Base-by-base conservation (phyloP, 2,797 vertebrate species). In the Rhinatrema bivittatum region DNA sequence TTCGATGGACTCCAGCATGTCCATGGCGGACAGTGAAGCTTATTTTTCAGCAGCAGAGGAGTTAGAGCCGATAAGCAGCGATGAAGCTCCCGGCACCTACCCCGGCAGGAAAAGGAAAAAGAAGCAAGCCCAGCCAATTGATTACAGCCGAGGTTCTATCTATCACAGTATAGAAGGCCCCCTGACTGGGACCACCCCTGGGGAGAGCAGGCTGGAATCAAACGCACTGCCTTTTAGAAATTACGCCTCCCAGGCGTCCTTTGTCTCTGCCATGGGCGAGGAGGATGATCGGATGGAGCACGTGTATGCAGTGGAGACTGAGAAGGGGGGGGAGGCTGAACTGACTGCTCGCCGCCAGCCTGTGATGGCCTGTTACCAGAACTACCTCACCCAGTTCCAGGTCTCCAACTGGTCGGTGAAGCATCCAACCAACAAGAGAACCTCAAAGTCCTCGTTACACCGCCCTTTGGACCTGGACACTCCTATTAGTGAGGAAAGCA, bases 161-260 rank as follows among this genome's bases (percentile, higher is more conserved):
- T 99, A 98, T 71, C 94, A 97, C 74, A 99, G 94, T 4, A 87
- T 96, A 3, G 94, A 99, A 60, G 96, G 96, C 3, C 94, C 94
- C 4, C 79, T 99, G 26, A 88, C 80, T 31, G 86, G 79, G 11
- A 75, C 86, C 23, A 62, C 84, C 16, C 92, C 88, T 1, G 83
- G 86, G 31, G 91, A 97, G 46, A 63, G 76, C 10, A 76, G 81
- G 48, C 77, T 85, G 1, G 96, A 93, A 66, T 71, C 85, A 2
- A 88, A 90, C 17, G 81, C 65, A 0, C 63, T 87, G 46, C 88
- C 82, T 3, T 80, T 97, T 41, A 90, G 87, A 55, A 84, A 86
- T 55, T 93, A 97, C 67, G 88, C 87, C 11, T 99, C 94, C 2
- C 93, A 96, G 72, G 92, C 93, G 21, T 98, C 94, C 1, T 99